Evolutionary conservation across 1,140 invertebrate genomes (phyloP).

Genomic region (roundworm (Caenorhabditis elegans)): DNA sequence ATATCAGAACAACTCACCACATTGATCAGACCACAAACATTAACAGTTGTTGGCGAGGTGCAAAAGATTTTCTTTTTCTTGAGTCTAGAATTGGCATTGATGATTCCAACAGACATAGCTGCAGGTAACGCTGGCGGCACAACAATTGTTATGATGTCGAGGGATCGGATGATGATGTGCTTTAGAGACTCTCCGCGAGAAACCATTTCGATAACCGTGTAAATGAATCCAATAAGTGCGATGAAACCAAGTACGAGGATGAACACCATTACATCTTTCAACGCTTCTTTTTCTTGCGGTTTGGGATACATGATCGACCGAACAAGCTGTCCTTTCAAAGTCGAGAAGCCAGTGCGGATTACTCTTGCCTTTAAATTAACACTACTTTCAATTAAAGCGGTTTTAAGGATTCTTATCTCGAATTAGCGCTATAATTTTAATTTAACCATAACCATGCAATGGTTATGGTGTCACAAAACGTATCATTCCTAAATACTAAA

Average conservation of each 20-base stretch:
- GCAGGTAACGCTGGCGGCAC: conserved; percentile 79
- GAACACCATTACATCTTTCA: conserved; percentile 69
- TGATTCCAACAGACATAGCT: conserved; percentile 87
- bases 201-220: conserved; percentile 83
- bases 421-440: too few relatives aligned
- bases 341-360: conserved; percentile 77
- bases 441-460: too few relatives aligned
- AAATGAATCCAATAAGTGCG: conserved; percentile 78
- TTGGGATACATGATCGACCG: conserved; percentile 88
- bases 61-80: conserved; percentile 79
- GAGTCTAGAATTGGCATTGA: conserved; percentile 79
- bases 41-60: conserved; percentile 84
- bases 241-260: conserved; percentile 80
- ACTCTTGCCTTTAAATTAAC: conserved; percentile 58
- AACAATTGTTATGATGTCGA: conserved; percentile 91
- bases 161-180: conserved; percentile 70
- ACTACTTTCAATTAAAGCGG: too few relatives aligned
- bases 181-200: conserved; percentile 57
- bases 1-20: conserved; percentile 67
- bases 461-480: too few relatives aligned
- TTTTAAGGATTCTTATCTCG: too few relatives aligned
- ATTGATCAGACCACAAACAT: conserved; percentile 87
- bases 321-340: conserved; percentile 84
- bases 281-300: conserved; percentile 73
- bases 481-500: too few relatives aligned